Percentiles rank a stretch among this genome's conserved stretches.
phyloP scores from a whole-genome alignment of 2,113 vertebrate genomes.

The Oncorhynchus gorbuscha region DNA sequence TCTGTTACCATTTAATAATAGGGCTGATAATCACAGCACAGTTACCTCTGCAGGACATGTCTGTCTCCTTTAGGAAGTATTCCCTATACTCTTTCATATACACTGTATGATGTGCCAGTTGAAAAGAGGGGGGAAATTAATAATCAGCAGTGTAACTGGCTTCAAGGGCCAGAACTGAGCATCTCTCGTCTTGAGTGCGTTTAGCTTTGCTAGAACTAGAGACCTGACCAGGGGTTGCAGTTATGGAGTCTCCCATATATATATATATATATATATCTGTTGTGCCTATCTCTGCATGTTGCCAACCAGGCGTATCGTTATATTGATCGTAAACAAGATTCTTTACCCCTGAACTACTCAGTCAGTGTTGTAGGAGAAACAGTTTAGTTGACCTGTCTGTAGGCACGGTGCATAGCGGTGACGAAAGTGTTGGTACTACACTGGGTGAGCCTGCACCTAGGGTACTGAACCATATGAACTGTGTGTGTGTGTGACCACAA shows the following conservation, averaged over 20 bases:
- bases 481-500: constrained; percentile 35
- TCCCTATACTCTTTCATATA: no score
- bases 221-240: neutral
- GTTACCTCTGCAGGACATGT: no score
- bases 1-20: no score
- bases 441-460: neutral
- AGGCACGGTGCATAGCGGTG: neutral
- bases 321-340: constrained; percentile 22
- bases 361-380: neutral
- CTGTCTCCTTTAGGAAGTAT: no score
- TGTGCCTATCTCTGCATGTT: constrained; percentile 31
- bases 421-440: neutral
- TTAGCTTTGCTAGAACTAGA: no score
- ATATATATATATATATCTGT: constrained; percentile 1
- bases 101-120: no score
- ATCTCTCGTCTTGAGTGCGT: no score
- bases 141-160: no score
- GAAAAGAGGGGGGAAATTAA: no score
- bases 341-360: no score
- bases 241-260: constrained; percentile 3
- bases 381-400: neutral
- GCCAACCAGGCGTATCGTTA: constrained; percentile 14
- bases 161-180: no score
- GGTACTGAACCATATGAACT: constrained; percentile 1
- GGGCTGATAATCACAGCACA: no score